Evolutionary conservation across 2,797 vertebrate species (phyloP).

Genomic region (Chloroceryle amazona): DNA sequence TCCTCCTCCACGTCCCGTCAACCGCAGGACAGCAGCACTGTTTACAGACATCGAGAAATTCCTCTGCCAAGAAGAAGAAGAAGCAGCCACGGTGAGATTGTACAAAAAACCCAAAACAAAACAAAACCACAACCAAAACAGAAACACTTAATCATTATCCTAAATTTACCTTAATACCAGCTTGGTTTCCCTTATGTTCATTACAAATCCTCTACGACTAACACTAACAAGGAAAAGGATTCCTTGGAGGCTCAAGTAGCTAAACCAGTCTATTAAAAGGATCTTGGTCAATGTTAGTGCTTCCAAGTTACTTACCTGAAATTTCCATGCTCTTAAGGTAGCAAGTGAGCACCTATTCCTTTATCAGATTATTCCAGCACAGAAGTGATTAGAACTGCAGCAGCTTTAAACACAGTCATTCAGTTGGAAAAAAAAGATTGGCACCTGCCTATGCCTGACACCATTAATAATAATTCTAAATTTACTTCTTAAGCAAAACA

Average conservation of each 20-base stretch:
- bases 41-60: conserved; percentile 99
- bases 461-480: not conserved
- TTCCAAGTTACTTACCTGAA: not conserved
- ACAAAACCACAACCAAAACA: too few species aligned
- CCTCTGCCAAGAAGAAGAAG: conserved; percentile 86
- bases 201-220: not conserved
- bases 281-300: not conserved
- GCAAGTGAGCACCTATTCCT: not conserved
- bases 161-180: not conserved
- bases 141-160: not conserved
- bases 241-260: fast-evolving
- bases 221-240: not conserved
- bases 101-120: not conserved
- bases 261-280: not conserved
- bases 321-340: not conserved
- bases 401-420: not conserved
- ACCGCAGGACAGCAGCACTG: conserved; percentile 94
- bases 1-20: conserved; percentile 93
- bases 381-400: not conserved
- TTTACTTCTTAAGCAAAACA: not conserved
- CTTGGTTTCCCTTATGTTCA: not conserved
- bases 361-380: not conserved
- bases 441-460: not conserved
- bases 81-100: not conserved
- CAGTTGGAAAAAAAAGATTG: not conserved